Evolutionary conservation across 2,888 invertebrate genomes (phyloP).

Genomic region (Drosophila demipolita): DNA sequence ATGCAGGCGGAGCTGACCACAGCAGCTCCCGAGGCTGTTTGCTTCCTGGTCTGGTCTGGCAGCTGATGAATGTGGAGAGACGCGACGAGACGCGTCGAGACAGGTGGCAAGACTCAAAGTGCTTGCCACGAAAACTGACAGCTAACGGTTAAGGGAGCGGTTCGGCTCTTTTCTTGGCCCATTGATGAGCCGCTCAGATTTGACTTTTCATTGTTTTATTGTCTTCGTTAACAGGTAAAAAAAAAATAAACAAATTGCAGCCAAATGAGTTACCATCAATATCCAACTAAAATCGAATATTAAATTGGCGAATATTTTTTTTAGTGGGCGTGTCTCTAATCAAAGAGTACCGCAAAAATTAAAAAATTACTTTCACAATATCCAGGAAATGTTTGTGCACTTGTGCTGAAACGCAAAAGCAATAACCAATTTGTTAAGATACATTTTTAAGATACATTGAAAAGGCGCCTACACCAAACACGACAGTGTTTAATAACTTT

Average conservation of each 20-base stretch:
- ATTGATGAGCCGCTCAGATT: conserved; percentile 27
- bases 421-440: conserved; percentile 8
- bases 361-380: conserved; percentile 31
- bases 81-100: conserved; percentile 1
- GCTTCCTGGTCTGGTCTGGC: conserved; percentile 56
- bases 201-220: conserved; percentile 29
- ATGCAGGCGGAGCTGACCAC: conserved; percentile 36
- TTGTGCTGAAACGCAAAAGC: conserved; percentile 15
- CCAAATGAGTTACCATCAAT: conserved; percentile 12
- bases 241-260: neutral
- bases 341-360: conserved; percentile 17
- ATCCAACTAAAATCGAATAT: conserved; percentile 3
- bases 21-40: conserved; percentile 13
- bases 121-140: conserved; percentile 25
- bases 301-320: conserved; percentile 6
- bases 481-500: neutral
- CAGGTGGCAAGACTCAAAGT: conserved; percentile 12
- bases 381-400: conserved; percentile 28
- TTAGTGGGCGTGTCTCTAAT: conserved; percentile 39
- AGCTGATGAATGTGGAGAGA: conserved; percentile 12
- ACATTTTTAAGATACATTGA: conserved; percentile 13
- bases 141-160: conserved; percentile 37
- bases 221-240: conserved; percentile 8
- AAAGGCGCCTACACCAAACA: neutral
- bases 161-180: conserved; percentile 7